Conservation (phyloP, 2,113 vertebrate species). For the Formicarius rufipectus region DNA sequence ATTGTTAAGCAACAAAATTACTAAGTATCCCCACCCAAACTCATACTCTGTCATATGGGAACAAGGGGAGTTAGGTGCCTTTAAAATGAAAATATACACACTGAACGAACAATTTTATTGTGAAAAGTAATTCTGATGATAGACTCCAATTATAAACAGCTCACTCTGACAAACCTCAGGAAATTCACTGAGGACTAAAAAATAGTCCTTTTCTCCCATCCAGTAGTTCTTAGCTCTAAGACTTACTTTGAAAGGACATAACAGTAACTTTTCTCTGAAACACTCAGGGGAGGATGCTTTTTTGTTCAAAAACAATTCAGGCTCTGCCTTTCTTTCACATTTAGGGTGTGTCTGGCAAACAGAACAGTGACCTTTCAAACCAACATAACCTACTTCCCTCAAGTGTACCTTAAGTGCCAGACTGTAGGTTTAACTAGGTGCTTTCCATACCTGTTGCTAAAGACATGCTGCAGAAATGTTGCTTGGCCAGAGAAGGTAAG, state of each 20-base stretch:
- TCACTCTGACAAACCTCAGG: background rate
- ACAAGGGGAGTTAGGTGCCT: background rate
- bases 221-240: background rate
- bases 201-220: background rate
- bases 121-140: background rate
- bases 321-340: background rate
- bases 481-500: background rate
- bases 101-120: background rate
- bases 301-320: background rate
- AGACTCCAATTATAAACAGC: background rate
- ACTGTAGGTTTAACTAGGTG: background rate
- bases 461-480: background rate
- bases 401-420: background rate
- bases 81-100: background rate
- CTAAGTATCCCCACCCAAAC: background rate
- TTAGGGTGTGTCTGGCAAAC: background rate
- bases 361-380: background rate
- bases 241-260: background rate
- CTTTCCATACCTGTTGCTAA: background rate
- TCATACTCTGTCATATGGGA: background rate
- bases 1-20: background rate
- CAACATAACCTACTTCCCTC: background rate
- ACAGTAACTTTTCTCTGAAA: background rate
- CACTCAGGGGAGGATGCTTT: fast-evolving
- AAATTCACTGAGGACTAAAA: background rate